Base-by-base conservation (phyloP, 2,113 vertebrate genomes). In the Limanda limanda region DNA sequence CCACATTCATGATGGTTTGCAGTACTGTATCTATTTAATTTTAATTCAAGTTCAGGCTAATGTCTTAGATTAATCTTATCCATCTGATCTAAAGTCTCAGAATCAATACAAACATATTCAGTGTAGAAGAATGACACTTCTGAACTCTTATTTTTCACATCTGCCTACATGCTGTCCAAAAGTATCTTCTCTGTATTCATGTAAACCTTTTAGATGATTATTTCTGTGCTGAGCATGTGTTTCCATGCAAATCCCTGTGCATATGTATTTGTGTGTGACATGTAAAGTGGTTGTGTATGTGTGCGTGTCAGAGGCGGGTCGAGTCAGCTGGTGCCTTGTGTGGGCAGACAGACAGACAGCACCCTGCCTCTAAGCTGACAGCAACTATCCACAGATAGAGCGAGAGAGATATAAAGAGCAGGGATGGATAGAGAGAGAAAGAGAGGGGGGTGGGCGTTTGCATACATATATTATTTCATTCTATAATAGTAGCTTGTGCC, bases 331-430 rank as follows among this genome's bases (percentile, higher is more conserved):
- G 81, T 83, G 79, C 67, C 76, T 62, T 77, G 84, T 86, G 88
- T 88, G 83, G 90, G 88, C 12, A 78, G 88, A 84, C 84, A 88
- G 74, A 79, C 82, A 85, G 84, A 87, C 86, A 85, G 86, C 73
- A 78, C 78, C 78, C 90, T 86, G 77, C 78, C 70, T 87, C 64
- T 62, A 76, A 57, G 73, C 86, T 91, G 90, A 88, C 88, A 86
- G 76, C 70, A 66, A 68, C 67, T 78, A 76, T 83, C 78, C 70
- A 72, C 14, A 72, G 24, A 84, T 42, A 55, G 24, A 48, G 45
- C 56, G 54, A 58, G n/a, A 25, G 48, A 61, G 57, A 70, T n/a
- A 18, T 18, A 17, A 52, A 51, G 55, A 12, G 61, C 11, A 61
- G 6, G 68, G 40, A 13, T 42, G 40, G 40, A 13, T 11, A 42